Evolutionary conservation across 2,113 vertebrate genomes (phyloP).

Genomic region (Phycodurus eques): DNA sequence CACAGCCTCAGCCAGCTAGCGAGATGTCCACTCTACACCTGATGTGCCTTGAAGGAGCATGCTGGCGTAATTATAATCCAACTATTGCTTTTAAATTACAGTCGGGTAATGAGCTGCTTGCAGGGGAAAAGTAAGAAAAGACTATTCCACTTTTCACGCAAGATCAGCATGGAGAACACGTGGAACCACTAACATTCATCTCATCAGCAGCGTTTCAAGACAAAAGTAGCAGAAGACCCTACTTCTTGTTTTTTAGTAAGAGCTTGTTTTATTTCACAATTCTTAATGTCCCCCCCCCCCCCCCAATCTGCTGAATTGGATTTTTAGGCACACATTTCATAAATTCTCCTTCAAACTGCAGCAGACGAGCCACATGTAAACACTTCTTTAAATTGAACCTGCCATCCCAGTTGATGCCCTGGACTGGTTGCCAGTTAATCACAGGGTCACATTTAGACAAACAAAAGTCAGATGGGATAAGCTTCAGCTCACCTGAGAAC

Average conservation of each 20-base stretch:
- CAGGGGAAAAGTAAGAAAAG: background rate
- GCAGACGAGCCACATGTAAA: background rate
- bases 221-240: background rate
- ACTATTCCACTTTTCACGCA: background rate
- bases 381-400: background rate
- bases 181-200: background rate
- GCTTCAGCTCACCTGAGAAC: too few species aligned
- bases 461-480: too few species aligned
- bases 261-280: background rate
- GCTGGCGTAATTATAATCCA: background rate
- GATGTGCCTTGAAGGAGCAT: background rate
- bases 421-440: too few species aligned
- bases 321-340: background rate
- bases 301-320: background rate
- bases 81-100: conserved; percentile 10
- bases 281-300: background rate
- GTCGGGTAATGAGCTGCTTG: conserved; percentile 2
- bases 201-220: background rate
- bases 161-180: background rate
- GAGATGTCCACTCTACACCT: background rate
- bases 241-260: background rate
- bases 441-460: too few species aligned
- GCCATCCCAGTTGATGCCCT: too few species aligned
- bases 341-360: background rate
- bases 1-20: background rate